A percentile compares a stretch with the other conserved stretches of the same genome.
These are phyloP conservation scores for Drosophila nr. perissopoda DNA, from an alignment of 2,888 invertebrate species.

Conservation along the genomic window DNA sequence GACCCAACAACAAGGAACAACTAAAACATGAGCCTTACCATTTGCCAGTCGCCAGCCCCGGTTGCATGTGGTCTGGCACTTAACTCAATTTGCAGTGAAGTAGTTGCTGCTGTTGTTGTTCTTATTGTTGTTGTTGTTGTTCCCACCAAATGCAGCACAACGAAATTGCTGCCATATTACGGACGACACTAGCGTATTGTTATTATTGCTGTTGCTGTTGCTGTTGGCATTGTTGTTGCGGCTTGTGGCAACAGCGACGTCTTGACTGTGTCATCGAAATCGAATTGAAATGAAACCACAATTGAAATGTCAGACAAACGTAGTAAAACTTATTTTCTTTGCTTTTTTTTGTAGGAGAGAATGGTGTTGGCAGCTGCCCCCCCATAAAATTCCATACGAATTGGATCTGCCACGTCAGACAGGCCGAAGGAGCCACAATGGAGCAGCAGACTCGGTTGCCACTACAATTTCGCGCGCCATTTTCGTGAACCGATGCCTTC, in stretches of 20 bases:
- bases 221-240: constrained; percentile 43
- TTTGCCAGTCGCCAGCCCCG: constrained; percentile 51
- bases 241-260: constrained; percentile 51
- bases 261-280: constrained; percentile 76
- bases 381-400: constrained; percentile 66
- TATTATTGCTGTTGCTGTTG: constrained; percentile 55
- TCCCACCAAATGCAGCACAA: constrained; percentile 64
- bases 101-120: constrained; percentile 25
- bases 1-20: constrained; percentile 33
- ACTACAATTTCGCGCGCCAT: constrained; percentile 61
- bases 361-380: constrained; percentile 16
- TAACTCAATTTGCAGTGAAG: constrained; percentile 79
- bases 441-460: constrained; percentile 11
- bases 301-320: constrained; percentile 77
- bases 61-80: constrained; percentile 75
- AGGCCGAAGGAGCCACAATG: constrained; percentile 21
- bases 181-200: constrained; percentile 75
- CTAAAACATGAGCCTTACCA: constrained; percentile 61
- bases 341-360: constrained; percentile 9
- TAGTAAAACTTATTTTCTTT: constrained; percentile 47
- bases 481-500: constrained; percentile 37
- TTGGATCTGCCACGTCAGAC: constrained; percentile 42
- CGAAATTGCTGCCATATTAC: constrained; percentile 76
- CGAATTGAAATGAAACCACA: constrained; percentile 74
- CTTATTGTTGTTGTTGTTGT: constrained; percentile 33